Evolutionary conservation across 2,797 vertebrate species (phyloP).

Genomic region (Labeo calbasu): DNA sequence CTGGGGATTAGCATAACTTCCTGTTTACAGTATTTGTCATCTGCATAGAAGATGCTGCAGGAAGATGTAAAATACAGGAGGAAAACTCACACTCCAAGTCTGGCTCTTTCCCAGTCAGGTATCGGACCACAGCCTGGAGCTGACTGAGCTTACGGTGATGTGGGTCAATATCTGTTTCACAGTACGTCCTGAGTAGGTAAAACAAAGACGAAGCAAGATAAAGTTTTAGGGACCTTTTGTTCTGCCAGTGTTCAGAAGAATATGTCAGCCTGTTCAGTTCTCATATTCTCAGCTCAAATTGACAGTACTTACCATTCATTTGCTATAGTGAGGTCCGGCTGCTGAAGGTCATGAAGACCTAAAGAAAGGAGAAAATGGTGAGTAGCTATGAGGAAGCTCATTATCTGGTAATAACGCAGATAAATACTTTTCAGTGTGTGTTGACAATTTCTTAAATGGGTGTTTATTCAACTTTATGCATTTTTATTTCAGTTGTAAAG

Average conservation of each 20-base stretch:
- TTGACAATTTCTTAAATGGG: neutral
- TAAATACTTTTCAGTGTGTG: neutral
- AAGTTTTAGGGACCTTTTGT: neutral
- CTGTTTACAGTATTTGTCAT: neutral
- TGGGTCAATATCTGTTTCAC: constrained; percentile 92
- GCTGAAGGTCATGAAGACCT: constrained; percentile 93
- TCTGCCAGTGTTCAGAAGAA: neutral
- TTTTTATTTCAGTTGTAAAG: neutral
- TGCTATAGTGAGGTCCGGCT: constrained; percentile 89
- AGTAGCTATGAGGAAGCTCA: neutral
- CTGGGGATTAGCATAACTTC: neutral
- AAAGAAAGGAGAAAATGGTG: neutral
- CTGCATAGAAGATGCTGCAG: neutral
- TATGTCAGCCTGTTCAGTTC: neutral
- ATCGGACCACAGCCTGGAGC: constrained; percentile 87
- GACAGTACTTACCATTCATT: constrained; percentile 85
- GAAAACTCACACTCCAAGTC: constrained; percentile 88
- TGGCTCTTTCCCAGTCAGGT: constrained; percentile 86
- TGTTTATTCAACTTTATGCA: neutral
- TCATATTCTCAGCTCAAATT: neutral
- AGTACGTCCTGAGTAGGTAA: constrained; percentile 86
- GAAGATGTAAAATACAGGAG: neutral
- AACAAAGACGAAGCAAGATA: neutral
- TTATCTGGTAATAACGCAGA: neutral
- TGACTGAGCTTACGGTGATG: constrained; percentile 89